A percentile compares a stretch with the other conserved stretches of the same genome.
These are phyloP conservation scores for Oryctolagus cuniculus DNA, from an alignment of 2,113 vertebrate species.

Conservation along the genomic window DNA sequence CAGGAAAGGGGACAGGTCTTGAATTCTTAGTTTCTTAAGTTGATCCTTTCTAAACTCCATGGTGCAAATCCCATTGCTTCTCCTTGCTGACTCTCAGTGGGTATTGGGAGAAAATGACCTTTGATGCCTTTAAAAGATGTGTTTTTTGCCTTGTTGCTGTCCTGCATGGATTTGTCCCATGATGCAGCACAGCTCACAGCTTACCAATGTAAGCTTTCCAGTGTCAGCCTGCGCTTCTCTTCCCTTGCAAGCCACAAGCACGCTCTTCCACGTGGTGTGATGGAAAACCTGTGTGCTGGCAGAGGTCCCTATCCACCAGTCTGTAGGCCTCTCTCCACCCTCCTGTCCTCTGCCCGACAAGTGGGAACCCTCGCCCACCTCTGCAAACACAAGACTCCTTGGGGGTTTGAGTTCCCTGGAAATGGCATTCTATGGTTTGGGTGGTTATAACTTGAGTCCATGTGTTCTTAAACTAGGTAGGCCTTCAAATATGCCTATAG, in stretches of 20 bases:
- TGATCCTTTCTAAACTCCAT: neutral
- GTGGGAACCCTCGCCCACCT: neutral
- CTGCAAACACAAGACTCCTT: neutral
- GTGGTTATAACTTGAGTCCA: neutral
- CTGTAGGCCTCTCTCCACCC: neutral
- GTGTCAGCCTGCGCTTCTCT: conserved; percentile 65
- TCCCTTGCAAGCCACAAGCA: conserved; percentile 62
- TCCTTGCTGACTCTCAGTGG: neutral
- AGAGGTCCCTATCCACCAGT: accelerated
- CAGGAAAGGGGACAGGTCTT: neutral
- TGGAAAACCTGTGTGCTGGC: neutral
- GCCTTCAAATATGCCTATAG: neutral
- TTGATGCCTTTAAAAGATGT: neutral
- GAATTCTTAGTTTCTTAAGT: neutral
- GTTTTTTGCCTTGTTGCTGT: conserved; percentile 62
- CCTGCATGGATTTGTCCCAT: neutral
- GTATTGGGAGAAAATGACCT: conserved; percentile 36
- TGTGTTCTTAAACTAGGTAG: neutral
- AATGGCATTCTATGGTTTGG: neutral
- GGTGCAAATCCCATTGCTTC: neutral
- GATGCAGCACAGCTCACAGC: conserved; percentile 52
- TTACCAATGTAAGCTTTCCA: conserved; percentile 56
- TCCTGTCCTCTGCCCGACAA: neutral
- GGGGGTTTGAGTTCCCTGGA: neutral
- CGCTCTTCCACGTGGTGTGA: neutral